phyloP scores from a whole-genome alignment of 2,113 vertebrate species.

The Rallus limicola region DNA sequence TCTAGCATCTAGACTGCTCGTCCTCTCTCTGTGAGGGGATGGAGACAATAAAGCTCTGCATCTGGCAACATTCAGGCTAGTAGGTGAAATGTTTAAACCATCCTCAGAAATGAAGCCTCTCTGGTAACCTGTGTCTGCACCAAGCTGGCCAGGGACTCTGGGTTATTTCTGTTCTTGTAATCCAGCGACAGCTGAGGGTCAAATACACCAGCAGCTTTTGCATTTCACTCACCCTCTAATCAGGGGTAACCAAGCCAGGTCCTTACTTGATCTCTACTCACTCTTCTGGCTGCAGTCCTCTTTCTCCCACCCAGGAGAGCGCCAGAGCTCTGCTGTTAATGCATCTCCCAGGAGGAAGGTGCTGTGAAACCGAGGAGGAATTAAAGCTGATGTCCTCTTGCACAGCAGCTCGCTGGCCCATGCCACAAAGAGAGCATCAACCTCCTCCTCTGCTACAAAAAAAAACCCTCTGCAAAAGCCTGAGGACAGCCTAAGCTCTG shows the following conservation, averaged over 20 bases:
- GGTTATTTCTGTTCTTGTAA: neutral
- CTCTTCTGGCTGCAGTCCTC: neutral
- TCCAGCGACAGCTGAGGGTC: neutral
- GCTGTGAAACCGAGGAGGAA: neutral
- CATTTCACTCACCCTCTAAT: neutral
- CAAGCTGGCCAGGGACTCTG: rapidly evolving
- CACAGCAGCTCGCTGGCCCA: neutral
- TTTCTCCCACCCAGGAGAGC: neutral
- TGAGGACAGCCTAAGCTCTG: neutral
- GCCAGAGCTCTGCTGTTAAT: neutral
- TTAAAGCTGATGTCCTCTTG: rapidly evolving
- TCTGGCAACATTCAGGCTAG: neutral
- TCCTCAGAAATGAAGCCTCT: neutral
- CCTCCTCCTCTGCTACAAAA: neutral
- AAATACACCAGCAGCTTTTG: neutral
- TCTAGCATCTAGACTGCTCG: neutral
- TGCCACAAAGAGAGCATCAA: neutral
- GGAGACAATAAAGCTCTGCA: neutral
- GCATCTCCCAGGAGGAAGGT: neutral
- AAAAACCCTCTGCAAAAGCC: neutral
- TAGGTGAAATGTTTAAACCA: neutral
- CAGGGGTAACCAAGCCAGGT: neutral
- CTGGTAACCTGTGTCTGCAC: neutral
- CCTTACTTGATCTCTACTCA: neutral
- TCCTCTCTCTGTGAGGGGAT: neutral